Conservation (phyloP, 1,140 invertebrate species). For the Phortica variegata region DNA sequence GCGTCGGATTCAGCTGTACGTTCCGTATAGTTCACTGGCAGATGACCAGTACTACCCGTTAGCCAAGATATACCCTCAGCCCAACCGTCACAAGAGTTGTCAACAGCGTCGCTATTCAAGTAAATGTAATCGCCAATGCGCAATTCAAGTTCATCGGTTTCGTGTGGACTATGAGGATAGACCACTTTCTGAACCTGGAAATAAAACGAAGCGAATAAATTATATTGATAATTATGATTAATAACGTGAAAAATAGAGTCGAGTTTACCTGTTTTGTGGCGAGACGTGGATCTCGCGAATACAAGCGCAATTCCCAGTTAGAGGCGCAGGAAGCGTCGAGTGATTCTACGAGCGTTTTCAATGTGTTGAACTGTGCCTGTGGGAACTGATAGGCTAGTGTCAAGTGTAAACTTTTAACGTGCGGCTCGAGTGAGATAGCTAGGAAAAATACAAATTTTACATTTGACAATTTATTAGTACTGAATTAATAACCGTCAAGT, state of each 20-base stretch:
- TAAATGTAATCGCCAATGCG: conserved; percentile 85
- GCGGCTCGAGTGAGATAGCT: conserved; percentile 72
- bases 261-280: conserved; percentile 70
- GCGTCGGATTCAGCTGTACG: conserved; percentile 84
- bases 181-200: conserved; percentile 76
- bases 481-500: not conserved
- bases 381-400: conserved; percentile 87
- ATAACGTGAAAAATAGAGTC: not conserved
- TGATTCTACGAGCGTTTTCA: conserved; percentile 73
- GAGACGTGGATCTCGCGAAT: conserved; percentile 77
- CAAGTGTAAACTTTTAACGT: conserved; percentile 81
- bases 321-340: conserved; percentile 66
- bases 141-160: conserved; percentile 82
- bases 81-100: conserved; percentile 79
- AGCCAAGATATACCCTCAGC: conserved; percentile 84
- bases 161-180: conserved; percentile 73
- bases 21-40: conserved; percentile 80
- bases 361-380: conserved; percentile 66
- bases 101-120: conserved; percentile 71
- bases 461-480: too few species aligned
- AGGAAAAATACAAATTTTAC: conserved; percentile 34
- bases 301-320: conserved; percentile 83
- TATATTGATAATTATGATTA: not conserved
- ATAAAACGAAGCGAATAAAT: not conserved
- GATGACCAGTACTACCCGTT: conserved; percentile 74